A percentile compares a stretch with the other conserved stretches of the same genome.
Evolutionary conservation across 2,113 vertebrate genomes (phyloP).

Genomic region (Vidua macroura): DNA sequence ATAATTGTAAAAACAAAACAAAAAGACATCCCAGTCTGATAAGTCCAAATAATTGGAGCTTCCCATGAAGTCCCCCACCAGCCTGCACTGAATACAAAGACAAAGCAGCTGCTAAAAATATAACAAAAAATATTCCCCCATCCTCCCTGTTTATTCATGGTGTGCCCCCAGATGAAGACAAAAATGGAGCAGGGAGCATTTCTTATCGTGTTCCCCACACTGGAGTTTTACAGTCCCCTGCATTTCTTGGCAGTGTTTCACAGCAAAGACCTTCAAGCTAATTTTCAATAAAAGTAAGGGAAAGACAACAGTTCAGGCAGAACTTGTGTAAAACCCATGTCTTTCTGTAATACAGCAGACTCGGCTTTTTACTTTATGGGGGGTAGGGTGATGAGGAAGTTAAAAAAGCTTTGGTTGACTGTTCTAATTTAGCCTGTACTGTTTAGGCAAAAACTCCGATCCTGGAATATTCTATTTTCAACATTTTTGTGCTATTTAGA

Average conservation of each 20-base stretch:
- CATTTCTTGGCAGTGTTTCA: background rate
- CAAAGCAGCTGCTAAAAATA: background rate
- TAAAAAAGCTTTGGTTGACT: background rate
- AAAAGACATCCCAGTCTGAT: background rate
- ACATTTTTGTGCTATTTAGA: background rate
- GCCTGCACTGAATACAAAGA: background rate
- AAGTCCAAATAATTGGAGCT: background rate
- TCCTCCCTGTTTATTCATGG: background rate
- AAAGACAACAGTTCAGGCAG: background rate
- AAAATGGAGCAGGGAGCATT: background rate
- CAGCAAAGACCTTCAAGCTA: background rate
- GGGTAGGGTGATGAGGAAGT: background rate
- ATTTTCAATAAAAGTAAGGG: background rate
- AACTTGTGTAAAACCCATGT: background rate
- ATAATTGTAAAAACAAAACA: background rate
- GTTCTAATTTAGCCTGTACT: background rate
- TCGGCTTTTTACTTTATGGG: background rate
- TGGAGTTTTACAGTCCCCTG: background rate
- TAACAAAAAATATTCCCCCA: background rate
- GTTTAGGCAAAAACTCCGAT: background rate
- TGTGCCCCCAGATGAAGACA: background rate
- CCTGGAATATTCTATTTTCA: background rate
- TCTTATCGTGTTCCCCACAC: background rate
- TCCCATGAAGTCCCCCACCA: background rate
- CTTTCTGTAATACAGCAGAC: background rate